Percentiles rank a stretch among this genome's conserved stretches.
Conservation (phyloP, 2,888 invertebrate species). For the Nemotelus pantherinus region DNA sequence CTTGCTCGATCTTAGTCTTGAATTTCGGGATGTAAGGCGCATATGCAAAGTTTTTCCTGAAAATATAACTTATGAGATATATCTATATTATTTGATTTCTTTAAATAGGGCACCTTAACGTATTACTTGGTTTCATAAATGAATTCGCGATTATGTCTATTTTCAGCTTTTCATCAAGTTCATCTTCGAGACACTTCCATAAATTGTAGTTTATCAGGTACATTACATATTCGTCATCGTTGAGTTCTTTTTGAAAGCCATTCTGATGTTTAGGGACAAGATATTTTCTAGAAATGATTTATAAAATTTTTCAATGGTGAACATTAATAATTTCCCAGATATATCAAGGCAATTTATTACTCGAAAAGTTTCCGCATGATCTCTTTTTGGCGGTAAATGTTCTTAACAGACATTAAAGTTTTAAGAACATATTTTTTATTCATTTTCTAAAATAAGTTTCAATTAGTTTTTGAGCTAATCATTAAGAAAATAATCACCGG, state of each 20-base stretch:
- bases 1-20: conserved; percentile 8
- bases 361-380: conserved; percentile 36
- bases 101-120: conserved; percentile 20
- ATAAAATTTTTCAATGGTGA: too few species aligned
- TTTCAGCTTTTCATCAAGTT: conserved; percentile 32
- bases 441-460: conserved; percentile 4
- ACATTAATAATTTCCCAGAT: too few species aligned
- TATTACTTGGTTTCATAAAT: conserved; percentile 33
- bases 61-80: conserved; percentile 1
- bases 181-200: conserved; percentile 37
- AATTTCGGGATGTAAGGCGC: conserved; percentile 35
- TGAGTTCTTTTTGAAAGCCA: conserved; percentile 2
- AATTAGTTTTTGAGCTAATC: background rate
- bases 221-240: conserved; percentile 31
- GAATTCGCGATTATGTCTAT: conserved; percentile 39
- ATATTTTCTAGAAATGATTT: conserved; percentile 43
- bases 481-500: conserved; percentile 13
- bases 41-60: conserved; percentile 26
- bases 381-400: conserved; percentile 33
- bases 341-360: conserved; percentile 21
- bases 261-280: background rate
- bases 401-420: conserved; percentile 26
- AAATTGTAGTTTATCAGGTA: conserved; percentile 39
- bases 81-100: background rate
- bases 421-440: conserved; percentile 25